Evolutionary conservation across 2,888 invertebrate genomes (phyloP), one percentile per base, ranked within the genome.

Genomic region (Listrodromus nycthemerus): DNA sequence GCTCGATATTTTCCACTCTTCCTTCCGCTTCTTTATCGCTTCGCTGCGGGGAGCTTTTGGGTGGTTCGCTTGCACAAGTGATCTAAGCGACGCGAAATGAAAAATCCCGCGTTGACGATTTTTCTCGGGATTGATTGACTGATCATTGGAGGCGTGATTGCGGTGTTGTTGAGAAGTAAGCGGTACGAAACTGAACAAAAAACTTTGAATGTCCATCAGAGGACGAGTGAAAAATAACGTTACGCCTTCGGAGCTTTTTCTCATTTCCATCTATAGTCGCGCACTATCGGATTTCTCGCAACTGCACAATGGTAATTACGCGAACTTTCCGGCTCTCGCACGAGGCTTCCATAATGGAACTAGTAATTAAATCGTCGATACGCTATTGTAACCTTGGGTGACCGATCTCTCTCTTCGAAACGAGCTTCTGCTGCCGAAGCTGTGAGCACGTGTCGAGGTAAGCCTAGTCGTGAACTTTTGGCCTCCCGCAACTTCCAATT

Each of bases 311-410:
- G 66, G 84, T 79, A 82, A 84, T 84, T 82, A 84, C 58, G 78
- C 30, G 74, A 50, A 80, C 65, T 65, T 30, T 55, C 70, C 30
- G 52, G 78, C 75, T 7, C 41, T 30, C 50, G 30, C 48, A 41
- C 48, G 3, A 1, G n/a, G 63, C 55, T 19, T 58, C 7, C 27
- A 16, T 10, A 13, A 45, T 70, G 78, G 69, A 84, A 82, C 78
- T 71, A 75, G 79, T 79, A 84, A 84, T 84, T 84, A 84, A 84
- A 84, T 82, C 71, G 84, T 76, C 82, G 84, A 84, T 84, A 84
- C 84, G 71, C 63, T 30, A 58, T 4, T 48, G 48, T 13, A 50
- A 21, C 58, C 75, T 61, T 58, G 10, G 21, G 55, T 24, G 21
- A 70, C 65, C 30, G 75, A 45, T 58, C 67, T 61, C 66, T 67